Percentiles rank a stretch among this genome's conserved stretches.
These are phyloP conservation scores for Neosilurus mollespiculum DNA, from an alignment of 2,797 vertebrate genomes.

Conservation along the genomic window DNA sequence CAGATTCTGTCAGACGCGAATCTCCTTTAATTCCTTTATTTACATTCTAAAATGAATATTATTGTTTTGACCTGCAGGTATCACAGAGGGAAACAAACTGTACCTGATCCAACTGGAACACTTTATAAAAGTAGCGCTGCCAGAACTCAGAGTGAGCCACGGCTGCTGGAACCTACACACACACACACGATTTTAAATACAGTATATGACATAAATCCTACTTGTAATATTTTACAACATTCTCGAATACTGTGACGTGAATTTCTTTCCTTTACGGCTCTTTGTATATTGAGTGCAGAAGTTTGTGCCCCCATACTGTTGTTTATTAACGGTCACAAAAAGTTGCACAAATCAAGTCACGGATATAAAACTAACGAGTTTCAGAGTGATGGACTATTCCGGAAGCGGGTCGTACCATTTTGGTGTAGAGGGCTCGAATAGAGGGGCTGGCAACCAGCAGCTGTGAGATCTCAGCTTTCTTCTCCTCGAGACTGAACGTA, in stretches of 20 bases:
- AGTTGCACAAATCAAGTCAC: too few relatives aligned
- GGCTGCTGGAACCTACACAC: slow-evolving; percentile 84
- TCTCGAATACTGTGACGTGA: background rate
- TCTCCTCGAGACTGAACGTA: slow-evolving; percentile 86
- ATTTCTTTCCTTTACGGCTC: background rate
- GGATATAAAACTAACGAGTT: too few relatives aligned
- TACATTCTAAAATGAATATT: background rate
- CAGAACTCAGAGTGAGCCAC: slow-evolving; percentile 95
- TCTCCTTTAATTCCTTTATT: background rate
- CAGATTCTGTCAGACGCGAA: background rate
- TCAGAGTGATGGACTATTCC: background rate
- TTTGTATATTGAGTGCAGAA: background rate
- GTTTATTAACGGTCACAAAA: background rate
- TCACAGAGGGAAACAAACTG: background rate
- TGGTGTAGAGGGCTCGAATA: slow-evolving; percentile 92
- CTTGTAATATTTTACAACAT: background rate
- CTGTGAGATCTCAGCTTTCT: slow-evolving; percentile 89
- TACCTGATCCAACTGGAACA: slow-evolving; percentile 94
- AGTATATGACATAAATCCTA: background rate
- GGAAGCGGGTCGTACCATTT: slow-evolving; percentile 81
- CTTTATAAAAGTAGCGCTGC: slow-evolving; percentile 97
- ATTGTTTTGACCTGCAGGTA: background rate
- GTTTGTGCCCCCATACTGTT: background rate
- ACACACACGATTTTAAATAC: background rate
- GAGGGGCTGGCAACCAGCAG: slow-evolving; percentile 91